Percentiles rank a stretch among this genome's conserved stretches.
Conservation (phyloP, 2,113 vertebrate genomes). For the Calonectris borealis region DNA sequence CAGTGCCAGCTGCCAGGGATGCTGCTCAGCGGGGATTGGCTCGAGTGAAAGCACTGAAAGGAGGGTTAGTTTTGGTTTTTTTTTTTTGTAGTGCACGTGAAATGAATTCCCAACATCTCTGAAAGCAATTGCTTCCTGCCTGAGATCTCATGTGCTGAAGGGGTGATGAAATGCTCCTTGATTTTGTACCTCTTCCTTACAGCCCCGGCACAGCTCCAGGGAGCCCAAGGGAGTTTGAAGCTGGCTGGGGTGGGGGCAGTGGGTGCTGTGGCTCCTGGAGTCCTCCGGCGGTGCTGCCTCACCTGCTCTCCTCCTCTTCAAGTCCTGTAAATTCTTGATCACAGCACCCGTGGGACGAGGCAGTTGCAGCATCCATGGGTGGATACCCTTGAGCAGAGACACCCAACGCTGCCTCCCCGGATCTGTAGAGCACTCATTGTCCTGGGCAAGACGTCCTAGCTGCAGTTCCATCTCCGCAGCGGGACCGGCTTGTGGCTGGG, state of each 20-base stretch:
- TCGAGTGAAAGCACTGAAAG: background rate
- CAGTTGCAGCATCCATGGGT: background rate
- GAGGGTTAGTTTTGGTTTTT: background rate
- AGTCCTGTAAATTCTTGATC: background rate
- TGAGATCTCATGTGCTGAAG: background rate
- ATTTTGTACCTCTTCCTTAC: background rate
- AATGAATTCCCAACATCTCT: background rate
- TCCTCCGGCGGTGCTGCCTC: fast-evolving
- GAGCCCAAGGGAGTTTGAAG: background rate
- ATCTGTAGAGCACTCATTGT: background rate
- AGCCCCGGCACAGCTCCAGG: background rate
- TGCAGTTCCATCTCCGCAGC: fast-evolving
- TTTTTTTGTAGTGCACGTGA: background rate
- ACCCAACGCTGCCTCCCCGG: fast-evolving
- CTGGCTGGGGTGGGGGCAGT: fast-evolving
- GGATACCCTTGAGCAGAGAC: background rate
- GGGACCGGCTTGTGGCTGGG: background rate
- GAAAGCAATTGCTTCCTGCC: background rate
- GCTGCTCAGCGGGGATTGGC: background rate
- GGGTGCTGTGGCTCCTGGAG: background rate
- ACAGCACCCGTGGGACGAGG: fast-evolving
- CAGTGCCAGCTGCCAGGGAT: conserved; percentile 31
- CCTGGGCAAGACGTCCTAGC: background rate
- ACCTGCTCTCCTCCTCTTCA: background rate
- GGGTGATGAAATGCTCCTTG: background rate